Conservation (phyloP, 1,140 invertebrate genomes). For the Scylla paramamosain region DNA sequence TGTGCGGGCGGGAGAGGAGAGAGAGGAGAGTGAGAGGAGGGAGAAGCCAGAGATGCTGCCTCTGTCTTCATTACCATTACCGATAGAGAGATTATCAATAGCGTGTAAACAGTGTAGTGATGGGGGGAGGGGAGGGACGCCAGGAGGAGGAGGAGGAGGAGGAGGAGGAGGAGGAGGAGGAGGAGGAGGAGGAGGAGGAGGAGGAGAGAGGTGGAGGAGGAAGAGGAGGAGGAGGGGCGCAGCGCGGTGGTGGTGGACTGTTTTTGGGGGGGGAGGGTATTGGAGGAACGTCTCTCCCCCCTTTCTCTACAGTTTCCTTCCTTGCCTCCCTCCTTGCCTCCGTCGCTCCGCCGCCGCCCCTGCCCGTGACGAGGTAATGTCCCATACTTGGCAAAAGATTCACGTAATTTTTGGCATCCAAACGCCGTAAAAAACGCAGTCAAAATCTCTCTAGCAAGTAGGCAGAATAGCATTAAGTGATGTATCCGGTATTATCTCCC, state of each 20-base stretch:
- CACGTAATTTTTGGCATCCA: conserved; percentile 77
- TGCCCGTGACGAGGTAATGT: conserved; percentile 71
- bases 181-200: background rate
- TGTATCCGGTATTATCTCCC: conserved; percentile 75
- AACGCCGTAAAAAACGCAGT: conserved; percentile 77
- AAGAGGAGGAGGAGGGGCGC: background rate
- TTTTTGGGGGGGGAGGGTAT: background rate
- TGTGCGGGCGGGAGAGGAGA: conserved; percentile 26
- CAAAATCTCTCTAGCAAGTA: conserved; percentile 77
- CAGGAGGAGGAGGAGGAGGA: background rate
- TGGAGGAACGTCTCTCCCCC: conserved; percentile 7
- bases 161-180: background rate
- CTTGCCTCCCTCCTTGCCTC: background rate
- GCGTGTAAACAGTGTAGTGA: conserved; percentile 71
- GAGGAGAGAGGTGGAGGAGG: background rate
- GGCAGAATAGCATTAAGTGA: conserved; percentile 76
- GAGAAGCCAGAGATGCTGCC: conserved; percentile 39
- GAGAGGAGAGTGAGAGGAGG: background rate
- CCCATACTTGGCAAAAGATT: conserved; percentile 76
- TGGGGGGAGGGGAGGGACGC: conserved; percentile 26
- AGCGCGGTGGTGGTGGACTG: background rate
- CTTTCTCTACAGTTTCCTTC: background rate
- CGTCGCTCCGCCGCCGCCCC: background rate
- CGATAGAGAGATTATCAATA: conserved; percentile 75
- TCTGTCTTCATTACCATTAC: conserved; percentile 74